Evolutionary conservation across 2,113 vertebrate genomes (phyloP).

Genomic region (Rhea pennata): DNA sequence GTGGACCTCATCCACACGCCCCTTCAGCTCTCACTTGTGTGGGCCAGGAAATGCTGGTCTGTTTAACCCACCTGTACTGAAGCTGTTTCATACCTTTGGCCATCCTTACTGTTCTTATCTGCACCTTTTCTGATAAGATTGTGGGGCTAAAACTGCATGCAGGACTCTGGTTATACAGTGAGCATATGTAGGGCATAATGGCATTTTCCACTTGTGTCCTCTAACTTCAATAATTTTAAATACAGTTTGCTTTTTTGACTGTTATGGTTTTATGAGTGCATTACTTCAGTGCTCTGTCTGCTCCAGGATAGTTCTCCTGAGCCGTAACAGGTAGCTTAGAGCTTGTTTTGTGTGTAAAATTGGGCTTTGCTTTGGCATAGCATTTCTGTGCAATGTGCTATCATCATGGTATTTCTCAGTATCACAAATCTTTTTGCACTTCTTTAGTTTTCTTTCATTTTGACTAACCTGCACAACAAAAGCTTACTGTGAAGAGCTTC

Average conservation of each 20-base stretch:
- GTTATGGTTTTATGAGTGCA: background rate
- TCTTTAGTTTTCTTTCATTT: background rate
- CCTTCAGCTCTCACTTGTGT: background rate
- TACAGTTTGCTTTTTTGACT: background rate
- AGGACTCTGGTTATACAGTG: background rate
- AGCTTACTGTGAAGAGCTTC: background rate
- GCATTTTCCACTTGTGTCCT: background rate
- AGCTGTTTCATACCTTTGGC: background rate
- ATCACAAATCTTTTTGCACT: background rate
- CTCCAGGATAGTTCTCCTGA: accelerated
- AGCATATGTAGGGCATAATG: background rate
- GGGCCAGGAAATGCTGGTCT: background rate
- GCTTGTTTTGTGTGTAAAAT: background rate
- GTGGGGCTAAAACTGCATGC: background rate
- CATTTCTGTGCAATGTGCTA: accelerated
- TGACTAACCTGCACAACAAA: background rate
- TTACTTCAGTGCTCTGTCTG: background rate
- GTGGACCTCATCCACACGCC: background rate
- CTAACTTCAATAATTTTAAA: background rate
- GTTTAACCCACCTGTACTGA: background rate
- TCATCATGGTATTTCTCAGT: background rate
- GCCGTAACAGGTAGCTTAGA: background rate
- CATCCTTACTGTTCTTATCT: background rate
- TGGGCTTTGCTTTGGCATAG: background rate
- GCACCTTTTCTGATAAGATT: background rate